phyloP scores from a whole-genome alignment of 1,140 invertebrate genomes.

The Doryteuthis pealeii region DNA sequence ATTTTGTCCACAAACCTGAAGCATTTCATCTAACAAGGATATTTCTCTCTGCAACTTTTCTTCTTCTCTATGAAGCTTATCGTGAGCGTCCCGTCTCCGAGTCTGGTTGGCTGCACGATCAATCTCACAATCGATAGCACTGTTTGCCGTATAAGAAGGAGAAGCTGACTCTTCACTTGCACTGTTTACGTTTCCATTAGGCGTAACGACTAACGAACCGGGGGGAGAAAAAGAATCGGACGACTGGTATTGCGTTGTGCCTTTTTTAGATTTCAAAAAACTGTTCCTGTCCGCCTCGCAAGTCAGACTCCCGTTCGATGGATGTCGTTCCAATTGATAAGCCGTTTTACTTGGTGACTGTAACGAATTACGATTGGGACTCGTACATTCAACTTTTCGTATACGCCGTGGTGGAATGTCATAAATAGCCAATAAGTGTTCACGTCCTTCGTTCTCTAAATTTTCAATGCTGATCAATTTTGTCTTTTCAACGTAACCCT shows the following conservation, averaged over 20 bases:
- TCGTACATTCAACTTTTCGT: constrained; percentile 31
- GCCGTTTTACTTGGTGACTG: neutral
- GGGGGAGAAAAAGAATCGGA: neutral
- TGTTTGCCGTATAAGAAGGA: neutral
- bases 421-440: constrained; percentile 48
- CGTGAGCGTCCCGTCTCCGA: constrained; percentile 31
- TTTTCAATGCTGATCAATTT: constrained; percentile 41
- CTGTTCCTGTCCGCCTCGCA: too few species aligned
- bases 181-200: neutral
- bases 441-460: constrained; percentile 34
- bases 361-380: neutral
- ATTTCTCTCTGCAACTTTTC: constrained; percentile 46
- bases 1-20: constrained; percentile 44
- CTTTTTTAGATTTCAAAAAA: neutral
- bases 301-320: too few species aligned
- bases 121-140: constrained; percentile 2
- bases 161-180: neutral
- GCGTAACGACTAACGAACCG: neutral
- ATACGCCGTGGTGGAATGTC: constrained; percentile 48
- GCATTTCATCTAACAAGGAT: constrained; percentile 50
- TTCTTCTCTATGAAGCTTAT: constrained; percentile 42
- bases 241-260: neutral
- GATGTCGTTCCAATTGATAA: too few species aligned
- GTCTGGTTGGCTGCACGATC: neutral
- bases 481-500: constrained; percentile 35